A percentile compares a stretch with the other conserved stretches of the same genome.
Evolutionary conservation across 2,888 invertebrate species (phyloP).

Genomic region (Ichneumoninae sp.): DNA sequence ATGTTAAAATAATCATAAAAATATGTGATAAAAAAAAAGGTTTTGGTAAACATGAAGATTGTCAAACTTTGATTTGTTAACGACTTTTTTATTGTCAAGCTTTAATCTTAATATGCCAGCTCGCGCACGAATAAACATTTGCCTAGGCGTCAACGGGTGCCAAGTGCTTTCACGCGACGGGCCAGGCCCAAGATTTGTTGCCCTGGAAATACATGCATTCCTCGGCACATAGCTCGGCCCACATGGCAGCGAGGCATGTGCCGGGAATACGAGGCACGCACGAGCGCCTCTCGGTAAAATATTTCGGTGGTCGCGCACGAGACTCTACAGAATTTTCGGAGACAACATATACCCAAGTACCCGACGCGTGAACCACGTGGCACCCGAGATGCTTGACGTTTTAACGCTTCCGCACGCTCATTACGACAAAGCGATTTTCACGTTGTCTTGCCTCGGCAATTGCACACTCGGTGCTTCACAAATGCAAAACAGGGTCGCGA

Average conservation of each 20-base stretch:
- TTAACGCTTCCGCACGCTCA: slow-evolving; percentile 43
- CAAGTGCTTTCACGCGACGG: slow-evolving; percentile 20
- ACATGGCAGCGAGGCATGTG: slow-evolving; percentile 60
- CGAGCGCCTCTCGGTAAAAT: slow-evolving; percentile 58
- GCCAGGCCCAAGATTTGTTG: background rate
- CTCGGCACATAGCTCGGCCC: slow-evolving; percentile 23
- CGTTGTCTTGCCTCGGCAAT: background rate
- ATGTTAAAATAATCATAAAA: background rate
- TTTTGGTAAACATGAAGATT: background rate
- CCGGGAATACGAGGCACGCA: slow-evolving; percentile 59
- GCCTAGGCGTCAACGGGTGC: slow-evolving; percentile 24
- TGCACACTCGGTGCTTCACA: background rate
- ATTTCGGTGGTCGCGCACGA: slow-evolving; percentile 62
- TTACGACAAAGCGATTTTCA: slow-evolving; percentile 1
- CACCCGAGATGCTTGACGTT: slow-evolving; percentile 51
- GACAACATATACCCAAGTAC: slow-evolving; percentile 30
- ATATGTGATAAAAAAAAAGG: background rate
- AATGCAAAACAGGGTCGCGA: background rate
- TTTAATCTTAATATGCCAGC: slow-evolving; percentile 4
- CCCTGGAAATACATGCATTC: slow-evolving; percentile 29
- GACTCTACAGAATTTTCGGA: slow-evolving; percentile 27
- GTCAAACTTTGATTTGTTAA: background rate
- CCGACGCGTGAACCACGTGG: slow-evolving; percentile 53
- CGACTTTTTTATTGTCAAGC: background rate
- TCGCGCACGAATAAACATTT: slow-evolving; percentile 24